Conservation (phyloP, 2,797 vertebrate species). For the Sphenodon punctatus region DNA sequence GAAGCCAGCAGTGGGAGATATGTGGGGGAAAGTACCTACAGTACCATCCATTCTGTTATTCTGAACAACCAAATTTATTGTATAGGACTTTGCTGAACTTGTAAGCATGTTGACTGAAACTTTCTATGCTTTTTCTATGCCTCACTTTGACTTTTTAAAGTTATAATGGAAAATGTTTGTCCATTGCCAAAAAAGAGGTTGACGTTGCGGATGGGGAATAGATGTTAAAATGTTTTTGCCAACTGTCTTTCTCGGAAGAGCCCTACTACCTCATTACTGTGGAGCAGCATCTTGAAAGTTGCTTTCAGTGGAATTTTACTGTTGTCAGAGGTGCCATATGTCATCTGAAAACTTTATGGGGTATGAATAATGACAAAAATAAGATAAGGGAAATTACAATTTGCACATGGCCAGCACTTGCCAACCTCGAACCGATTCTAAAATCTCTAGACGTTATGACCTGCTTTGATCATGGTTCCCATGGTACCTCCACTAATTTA, state of each 20-base stretch:
- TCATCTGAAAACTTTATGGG: no score
- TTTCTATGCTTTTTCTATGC: no score
- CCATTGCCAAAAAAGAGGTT: not conserved
- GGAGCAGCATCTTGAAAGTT: not conserved
- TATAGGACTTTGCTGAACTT: no score
- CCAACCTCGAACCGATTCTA: not conserved
- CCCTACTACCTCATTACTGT: not conserved
- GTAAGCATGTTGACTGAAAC: no score
- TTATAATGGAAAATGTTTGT: not conserved
- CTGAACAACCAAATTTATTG: no score
- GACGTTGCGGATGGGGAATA: not conserved
- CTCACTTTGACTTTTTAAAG: no score
- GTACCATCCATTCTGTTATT: no score
- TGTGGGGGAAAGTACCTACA: no score
- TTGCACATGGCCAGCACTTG: not conserved
- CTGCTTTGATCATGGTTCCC: not conserved
- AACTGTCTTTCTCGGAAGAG: not conserved
- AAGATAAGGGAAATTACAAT: not conserved
- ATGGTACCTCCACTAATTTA: not conserved
- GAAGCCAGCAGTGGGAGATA: no score
- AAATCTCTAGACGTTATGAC: not conserved
- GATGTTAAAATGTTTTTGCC: not conserved
- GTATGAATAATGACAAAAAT: no score
- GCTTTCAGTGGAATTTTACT: not conserved
- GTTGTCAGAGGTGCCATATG: not conserved